A percentile compares a stretch with the other conserved stretches of the same genome.
phyloP scores from a whole-genome alignment of 2,888 invertebrate species.

The Drosophila phalerata region DNA sequence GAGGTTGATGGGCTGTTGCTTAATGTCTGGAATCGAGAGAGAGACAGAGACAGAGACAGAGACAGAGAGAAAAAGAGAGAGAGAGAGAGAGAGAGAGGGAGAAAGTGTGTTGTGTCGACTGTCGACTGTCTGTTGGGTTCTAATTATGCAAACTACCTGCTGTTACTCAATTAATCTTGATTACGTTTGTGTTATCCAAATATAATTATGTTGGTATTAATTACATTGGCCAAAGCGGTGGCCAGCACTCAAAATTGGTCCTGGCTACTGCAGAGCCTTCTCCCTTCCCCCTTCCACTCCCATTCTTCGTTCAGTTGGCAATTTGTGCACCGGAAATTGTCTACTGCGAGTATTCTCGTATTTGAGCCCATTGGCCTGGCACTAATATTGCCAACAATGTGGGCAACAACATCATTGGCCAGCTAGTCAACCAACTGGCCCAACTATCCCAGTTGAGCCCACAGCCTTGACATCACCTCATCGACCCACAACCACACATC shows the following conservation, averaged over 20 bases:
- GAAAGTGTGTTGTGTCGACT: no score
- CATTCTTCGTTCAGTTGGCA: slow-evolving; percentile 29
- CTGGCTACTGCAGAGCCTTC: neutral
- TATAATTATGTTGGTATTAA: slow-evolving; percentile 81
- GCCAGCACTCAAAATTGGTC: slow-evolving; percentile 15
- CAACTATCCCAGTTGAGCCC: slow-evolving; percentile 13
- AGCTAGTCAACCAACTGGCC: slow-evolving; percentile 16
- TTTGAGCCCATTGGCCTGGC: slow-evolving; percentile 36
- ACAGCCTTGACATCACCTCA: neutral
- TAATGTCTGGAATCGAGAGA: slow-evolving; percentile 1
- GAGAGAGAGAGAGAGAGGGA: no score
- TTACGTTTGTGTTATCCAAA: slow-evolving; percentile 82
- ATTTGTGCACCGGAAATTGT: slow-evolving; percentile 71
- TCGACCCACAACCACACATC: neutral
- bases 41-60: neutral
- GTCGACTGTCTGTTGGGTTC: slow-evolving; percentile 48
- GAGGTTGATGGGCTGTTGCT: neutral
- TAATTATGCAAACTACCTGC: slow-evolving; percentile 82
- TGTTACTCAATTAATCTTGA: slow-evolving; percentile 82
- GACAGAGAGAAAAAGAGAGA: neutral
- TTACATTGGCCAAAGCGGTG: slow-evolving; percentile 65
- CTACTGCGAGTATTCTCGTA: slow-evolving; percentile 25
- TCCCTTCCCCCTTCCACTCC: neutral
- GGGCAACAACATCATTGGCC: slow-evolving; percentile 19
- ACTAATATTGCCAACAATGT: slow-evolving; percentile 47